phyloP scores from a whole-genome alignment of 2,113 vertebrate species.

The Actenoides lindsayi region DNA sequence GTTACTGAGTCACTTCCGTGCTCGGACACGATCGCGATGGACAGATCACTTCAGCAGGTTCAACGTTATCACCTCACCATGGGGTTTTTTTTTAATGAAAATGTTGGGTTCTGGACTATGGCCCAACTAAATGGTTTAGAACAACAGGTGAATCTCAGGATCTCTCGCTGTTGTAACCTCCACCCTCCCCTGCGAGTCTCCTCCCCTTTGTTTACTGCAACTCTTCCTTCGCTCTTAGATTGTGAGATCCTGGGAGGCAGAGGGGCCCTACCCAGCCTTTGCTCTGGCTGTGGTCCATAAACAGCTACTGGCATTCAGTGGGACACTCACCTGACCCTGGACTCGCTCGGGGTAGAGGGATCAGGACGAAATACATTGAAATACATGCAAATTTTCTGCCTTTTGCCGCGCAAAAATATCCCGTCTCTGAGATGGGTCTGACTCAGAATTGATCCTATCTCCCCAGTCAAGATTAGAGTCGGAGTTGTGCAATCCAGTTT shows the following conservation, averaged over 20 bases:
- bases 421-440: slow-evolving; percentile 46
- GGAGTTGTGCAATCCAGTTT: slow-evolving; percentile 50
- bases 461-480: slow-evolving; percentile 50
- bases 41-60: not conserved
- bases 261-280: not conserved
- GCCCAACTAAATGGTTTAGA: not conserved
- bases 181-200: not conserved
- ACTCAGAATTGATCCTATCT: slow-evolving; percentile 63
- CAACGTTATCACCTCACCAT: not conserved
- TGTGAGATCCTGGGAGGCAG: not conserved
- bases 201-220: slow-evolving; percentile 48
- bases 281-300: not conserved
- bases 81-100: not conserved
- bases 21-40: not conserved
- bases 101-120: not conserved
- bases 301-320: not conserved
- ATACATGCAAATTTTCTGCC: slow-evolving; percentile 43
- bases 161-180: slow-evolving; percentile 16
- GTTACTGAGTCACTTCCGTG: slow-evolving; percentile 28
- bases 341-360: not conserved
- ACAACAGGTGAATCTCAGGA: slow-evolving; percentile 29
- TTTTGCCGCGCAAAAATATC: slow-evolving; percentile 52
- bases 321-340: not conserved
- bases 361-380: slow-evolving; percentile 4
- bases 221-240: not conserved